Percentiles rank a stretch among this genome's conserved stretches.
Conservation (phyloP, 2,113 vertebrate genomes). For the Prunella fulvescens region DNA sequence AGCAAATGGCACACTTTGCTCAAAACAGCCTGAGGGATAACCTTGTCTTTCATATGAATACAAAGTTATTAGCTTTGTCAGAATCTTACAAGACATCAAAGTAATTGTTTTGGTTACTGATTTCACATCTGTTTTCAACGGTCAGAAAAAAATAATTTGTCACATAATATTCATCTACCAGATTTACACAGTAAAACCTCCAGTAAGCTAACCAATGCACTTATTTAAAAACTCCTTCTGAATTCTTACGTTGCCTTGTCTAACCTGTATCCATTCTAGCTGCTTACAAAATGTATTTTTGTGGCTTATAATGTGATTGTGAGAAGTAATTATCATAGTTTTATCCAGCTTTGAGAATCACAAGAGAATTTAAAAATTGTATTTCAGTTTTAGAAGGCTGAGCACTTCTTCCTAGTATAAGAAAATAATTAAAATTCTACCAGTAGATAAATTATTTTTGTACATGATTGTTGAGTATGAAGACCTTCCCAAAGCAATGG, state of each 20-base stretch:
- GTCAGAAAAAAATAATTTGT: neutral
- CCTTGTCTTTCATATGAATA: neutral
- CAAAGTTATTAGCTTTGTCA: neutral
- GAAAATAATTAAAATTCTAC: neutral
- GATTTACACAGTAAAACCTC: neutral
- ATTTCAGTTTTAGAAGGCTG: neutral
- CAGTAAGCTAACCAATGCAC: neutral
- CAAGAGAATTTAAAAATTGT: neutral
- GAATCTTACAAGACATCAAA: neutral
- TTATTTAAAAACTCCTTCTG: neutral
- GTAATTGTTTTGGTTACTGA: neutral
- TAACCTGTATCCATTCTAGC: neutral
- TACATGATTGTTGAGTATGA: neutral
- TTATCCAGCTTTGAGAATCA: neutral
- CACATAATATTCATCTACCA: neutral
- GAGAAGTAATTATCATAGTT: neutral
- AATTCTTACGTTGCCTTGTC: neutral
- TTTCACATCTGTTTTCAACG: neutral
- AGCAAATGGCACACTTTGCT: neutral
- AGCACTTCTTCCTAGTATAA: neutral
- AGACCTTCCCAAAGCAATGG: neutral
- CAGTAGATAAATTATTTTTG: neutral
- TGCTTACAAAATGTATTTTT: neutral
- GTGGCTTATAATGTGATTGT: neutral
- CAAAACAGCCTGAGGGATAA: neutral